Conservation (phyloP, 2,113 vertebrate species). For the Phoxinus phoxinus region DNA sequence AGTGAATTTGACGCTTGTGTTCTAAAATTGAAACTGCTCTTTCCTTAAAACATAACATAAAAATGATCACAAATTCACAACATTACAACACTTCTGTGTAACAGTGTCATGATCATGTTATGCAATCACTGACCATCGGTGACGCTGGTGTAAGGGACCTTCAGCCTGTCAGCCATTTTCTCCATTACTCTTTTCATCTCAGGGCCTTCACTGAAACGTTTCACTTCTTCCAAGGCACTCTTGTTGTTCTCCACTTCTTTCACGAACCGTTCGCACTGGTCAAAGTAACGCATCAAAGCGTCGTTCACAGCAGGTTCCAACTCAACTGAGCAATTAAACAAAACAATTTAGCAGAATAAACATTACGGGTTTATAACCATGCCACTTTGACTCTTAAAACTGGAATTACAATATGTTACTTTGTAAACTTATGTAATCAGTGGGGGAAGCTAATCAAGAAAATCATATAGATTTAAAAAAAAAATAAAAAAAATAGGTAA, state of each 20-base stretch:
- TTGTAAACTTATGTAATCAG: too few species aligned
- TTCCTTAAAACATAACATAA: neutral
- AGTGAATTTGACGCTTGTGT: neutral
- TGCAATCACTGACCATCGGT: conserved; percentile 77
- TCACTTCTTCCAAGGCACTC: conserved; percentile 75
- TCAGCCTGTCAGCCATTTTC: conserved; percentile 82
- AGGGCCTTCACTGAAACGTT: conserved; percentile 82
- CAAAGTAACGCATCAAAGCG: conserved; percentile 91
- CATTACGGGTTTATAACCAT: too few species aligned
- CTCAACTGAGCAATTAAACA: conserved; percentile 65
- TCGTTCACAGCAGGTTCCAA: conserved; percentile 81
- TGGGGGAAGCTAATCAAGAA: too few species aligned
- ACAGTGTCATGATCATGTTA: neutral
- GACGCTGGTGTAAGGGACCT: conserved; percentile 74
- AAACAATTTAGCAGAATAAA: too few species aligned
- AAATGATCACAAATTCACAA: neutral
- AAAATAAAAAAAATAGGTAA: too few species aligned
- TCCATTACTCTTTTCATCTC: conserved; percentile 87
- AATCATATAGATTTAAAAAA: too few species aligned
- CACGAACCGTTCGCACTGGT: conserved; percentile 84
- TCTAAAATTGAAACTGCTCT: neutral
- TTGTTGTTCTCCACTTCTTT: conserved; percentile 81
- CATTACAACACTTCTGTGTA: neutral
- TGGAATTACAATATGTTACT: too few species aligned
- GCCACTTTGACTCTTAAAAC: too few species aligned